phyloP scores from a whole-genome alignment of 2,888 invertebrate genomes.

The Eremobia ochroleuca region DNA sequence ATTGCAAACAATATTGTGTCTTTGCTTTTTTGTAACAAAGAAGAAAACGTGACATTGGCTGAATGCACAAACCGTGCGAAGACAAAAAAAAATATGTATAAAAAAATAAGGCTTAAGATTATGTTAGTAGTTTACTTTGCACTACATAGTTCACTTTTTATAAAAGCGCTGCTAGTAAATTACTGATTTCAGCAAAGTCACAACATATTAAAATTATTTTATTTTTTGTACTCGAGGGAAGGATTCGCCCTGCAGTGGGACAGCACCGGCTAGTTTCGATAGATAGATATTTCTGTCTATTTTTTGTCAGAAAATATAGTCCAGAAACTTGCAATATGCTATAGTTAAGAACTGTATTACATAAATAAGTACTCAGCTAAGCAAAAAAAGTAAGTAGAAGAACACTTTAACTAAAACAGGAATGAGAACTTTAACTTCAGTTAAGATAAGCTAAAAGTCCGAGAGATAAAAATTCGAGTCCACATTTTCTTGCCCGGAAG shows the following conservation, averaged over 20 bases:
- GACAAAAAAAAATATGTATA: too few relatives aligned
- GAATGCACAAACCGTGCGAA: too few relatives aligned
- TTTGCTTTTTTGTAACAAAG: too few relatives aligned
- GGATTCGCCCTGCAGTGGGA: too few relatives aligned
- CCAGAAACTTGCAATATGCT: background rate
- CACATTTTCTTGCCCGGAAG: conserved; percentile 47
- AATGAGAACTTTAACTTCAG: conserved; percentile 55
- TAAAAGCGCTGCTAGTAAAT: background rate
- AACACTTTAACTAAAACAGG: conserved; percentile 53
- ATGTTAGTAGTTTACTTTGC: too few relatives aligned
- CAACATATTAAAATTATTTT: background rate
- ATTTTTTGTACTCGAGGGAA: background rate
- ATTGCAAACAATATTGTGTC: too few relatives aligned
- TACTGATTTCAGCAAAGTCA: too few relatives aligned
- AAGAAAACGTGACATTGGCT: too few relatives aligned
- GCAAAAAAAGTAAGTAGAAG: conserved; percentile 37
- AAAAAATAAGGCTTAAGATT: too few relatives aligned
- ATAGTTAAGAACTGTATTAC: background rate
- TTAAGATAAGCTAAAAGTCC: conserved; percentile 59
- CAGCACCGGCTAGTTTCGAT: background rate
- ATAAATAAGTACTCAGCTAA: conserved; percentile 12
- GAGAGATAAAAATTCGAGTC: conserved; percentile 52
- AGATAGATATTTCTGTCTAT: background rate
- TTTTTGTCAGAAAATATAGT: background rate
- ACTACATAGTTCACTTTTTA: too few relatives aligned